Percentiles rank a stretch among this genome's conserved stretches.
Evolutionary conservation across 2,888 invertebrate species (phyloP).

Genomic region (Hetaerina titia): DNA sequence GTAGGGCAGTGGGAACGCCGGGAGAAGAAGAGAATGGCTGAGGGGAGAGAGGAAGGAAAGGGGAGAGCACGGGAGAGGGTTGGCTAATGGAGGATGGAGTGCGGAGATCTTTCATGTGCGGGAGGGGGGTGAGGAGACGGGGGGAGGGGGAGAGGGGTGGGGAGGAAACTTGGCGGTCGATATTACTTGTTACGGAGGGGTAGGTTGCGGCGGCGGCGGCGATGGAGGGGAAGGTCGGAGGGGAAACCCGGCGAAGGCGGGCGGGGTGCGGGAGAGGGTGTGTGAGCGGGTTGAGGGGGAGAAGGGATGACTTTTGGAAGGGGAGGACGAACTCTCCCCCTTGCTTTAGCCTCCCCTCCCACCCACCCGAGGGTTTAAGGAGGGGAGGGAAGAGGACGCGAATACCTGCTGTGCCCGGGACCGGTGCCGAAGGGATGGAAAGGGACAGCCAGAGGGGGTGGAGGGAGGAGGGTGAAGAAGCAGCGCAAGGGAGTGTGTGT

Average conservation of each 20-base stretch:
- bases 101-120: neutral
- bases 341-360: neutral
- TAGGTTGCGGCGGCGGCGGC: conserved; percentile 34
- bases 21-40: conserved; percentile 6
- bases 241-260: neutral
- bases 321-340: neutral
- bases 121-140: neutral
- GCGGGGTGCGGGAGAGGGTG: neutral
- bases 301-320: neutral
- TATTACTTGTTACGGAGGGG: conserved; percentile 65
- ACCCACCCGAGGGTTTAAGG: neutral
- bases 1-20: conserved; percentile 62
- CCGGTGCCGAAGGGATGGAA: neutral
- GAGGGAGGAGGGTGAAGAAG: neutral
- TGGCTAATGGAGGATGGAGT: conserved; percentile 56
- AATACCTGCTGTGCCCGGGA: conserved; percentile 66
- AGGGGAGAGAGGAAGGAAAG: neutral
- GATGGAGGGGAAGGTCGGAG: neutral
- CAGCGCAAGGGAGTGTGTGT: neutral
- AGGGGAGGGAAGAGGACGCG: neutral
- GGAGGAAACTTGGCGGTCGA: conserved; percentile 52
- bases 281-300: neutral
- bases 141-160: neutral
- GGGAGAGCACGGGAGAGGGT: neutral
- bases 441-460: neutral